These are phyloP conservation scores for Sebastes umbrosus DNA, from an alignment of 2,797 vertebrate genomes.

Conservation along the genomic window DNA sequence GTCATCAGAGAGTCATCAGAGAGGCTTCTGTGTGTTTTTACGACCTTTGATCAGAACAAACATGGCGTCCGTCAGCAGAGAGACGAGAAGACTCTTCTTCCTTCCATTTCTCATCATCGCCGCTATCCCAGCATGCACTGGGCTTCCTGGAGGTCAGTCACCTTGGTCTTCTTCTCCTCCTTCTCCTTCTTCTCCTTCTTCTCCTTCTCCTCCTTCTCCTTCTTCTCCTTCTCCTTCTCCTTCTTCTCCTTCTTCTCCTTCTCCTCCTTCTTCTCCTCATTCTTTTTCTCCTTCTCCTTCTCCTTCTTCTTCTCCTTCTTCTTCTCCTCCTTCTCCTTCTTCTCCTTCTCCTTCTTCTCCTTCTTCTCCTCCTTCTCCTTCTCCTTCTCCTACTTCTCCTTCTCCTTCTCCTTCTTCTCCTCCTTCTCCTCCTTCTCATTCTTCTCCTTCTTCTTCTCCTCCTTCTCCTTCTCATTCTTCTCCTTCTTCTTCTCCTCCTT, in stretches of 20 bases:
- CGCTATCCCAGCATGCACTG: constrained; percentile 70
- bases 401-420: rapidly evolving
- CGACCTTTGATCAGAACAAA: constrained; percentile 75
- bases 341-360: not conserved
- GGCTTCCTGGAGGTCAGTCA: constrained; percentile 71
- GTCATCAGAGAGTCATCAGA: not conserved
- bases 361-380: rapidly evolving
- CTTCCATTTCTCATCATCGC: constrained; percentile 49
- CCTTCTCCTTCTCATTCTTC: not conserved
- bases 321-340: not conserved
- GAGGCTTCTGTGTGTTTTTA: not conserved
- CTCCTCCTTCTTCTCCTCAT: rapidly evolving
- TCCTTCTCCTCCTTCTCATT: not conserved
- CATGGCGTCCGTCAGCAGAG: constrained; percentile 71
- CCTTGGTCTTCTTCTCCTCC: not conserved
- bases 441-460: not conserved
- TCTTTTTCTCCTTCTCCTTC: rapidly evolving
- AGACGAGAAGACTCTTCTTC: constrained; percentile 37
- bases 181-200: rapidly evolving
- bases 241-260: not conserved
- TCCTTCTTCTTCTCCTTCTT: rapidly evolving
- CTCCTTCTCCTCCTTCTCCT: rapidly evolving
- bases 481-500: rapidly evolving
- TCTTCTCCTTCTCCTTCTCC: not conserved
- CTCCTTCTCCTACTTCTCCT: rapidly evolving